Base-by-base conservation (phyloP, 2,888 invertebrate genomes). In the Digitonthophagus gazella region DNA sequence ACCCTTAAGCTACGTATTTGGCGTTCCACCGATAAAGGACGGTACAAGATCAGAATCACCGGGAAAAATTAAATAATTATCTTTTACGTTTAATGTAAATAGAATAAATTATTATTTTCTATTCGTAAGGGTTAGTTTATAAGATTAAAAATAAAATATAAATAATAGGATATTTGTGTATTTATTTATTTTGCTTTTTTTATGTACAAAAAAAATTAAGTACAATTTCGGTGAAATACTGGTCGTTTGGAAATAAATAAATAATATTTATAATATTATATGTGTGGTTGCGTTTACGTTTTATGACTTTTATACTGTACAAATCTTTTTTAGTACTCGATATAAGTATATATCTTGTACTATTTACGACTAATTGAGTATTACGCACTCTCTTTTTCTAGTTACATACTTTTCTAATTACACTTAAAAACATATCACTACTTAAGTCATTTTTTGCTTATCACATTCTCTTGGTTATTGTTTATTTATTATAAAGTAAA, bases 1-100 rank as follows among this genome's bases (percentile, higher is more conserved):
- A 6, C 88, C 89, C 0, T 81, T 90, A 0, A 84, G 85, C 70
- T 88, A 88, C 75, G 86, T 90, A 58, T 89, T 89, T 75, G 87
- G 86, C 0, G 82, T 86, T 4, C 80, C 88, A 58, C 82, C 87
- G 15, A 83, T 82, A 74, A 83, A 83, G 69, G 83, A 83, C 71
- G 77, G 80, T 57, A 70, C 74, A 8, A 64, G 58, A 57, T 18
- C 67, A 22, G 71, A 71, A 19, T 69, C 71, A 1, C 69, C 71
- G 2, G 67, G 56, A 5, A 61, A 44, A 44, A 44, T 44, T 11
- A 44, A 44, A 44, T 44, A 44, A n/a, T n/a, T n/a, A n/a, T n/a
- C 6, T 44, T 44, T 44, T 44, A n/a, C n/a, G n/a, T n/a, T 44
- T 44, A 44, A 8, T 44, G 28, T n/a, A n/a, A n/a, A n/a, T n/a